Evolutionary conservation across 2,113 vertebrate species (phyloP).

Genomic region (Sinocyclocheilus anshuiensis): DNA sequence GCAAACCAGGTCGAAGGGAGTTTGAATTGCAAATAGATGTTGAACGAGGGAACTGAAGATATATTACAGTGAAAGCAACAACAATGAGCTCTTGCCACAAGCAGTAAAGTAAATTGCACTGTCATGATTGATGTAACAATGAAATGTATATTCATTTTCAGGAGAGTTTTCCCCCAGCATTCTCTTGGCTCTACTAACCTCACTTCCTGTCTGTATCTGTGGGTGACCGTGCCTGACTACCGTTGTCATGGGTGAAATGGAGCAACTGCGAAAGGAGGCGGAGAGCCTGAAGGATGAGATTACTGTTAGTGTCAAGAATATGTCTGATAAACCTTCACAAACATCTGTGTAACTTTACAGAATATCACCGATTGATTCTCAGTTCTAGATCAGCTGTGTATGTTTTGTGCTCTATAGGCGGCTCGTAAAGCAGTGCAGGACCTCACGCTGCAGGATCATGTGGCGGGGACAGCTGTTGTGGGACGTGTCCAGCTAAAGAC

Average conservation of each 20-base stretch:
- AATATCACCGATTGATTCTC: not conserved
- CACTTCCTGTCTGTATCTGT: slow-evolving; percentile 55
- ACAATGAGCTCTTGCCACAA: not conserved
- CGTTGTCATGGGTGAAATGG: slow-evolving; percentile 91
- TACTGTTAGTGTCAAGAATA: slow-evolving; percentile 77
- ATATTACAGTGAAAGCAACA: slow-evolving; percentile 21
- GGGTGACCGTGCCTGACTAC: slow-evolving; percentile 63
- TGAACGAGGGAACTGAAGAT: slow-evolving; percentile 2
- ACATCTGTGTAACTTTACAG: not conserved
- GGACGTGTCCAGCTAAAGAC: slow-evolving; percentile 90
- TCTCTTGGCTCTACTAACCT: slow-evolving; percentile 54
- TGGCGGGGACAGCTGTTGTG: slow-evolving; percentile 77
- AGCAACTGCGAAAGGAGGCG: slow-evolving; percentile 91
- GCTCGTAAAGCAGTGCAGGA: slow-evolving; percentile 90
- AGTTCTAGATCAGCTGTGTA: not conserved
- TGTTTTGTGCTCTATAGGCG: slow-evolving; percentile 73
- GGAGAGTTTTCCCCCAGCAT: slow-evolving; percentile 54
- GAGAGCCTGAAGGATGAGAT: slow-evolving; percentile 96
- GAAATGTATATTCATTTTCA: not conserved
- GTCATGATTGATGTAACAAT: not conserved
- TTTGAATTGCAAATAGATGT: slow-evolving; percentile 80
- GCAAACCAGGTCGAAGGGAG: slow-evolving; percentile 72
- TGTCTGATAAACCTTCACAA: not conserved
- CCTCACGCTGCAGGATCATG: slow-evolving; percentile 84
- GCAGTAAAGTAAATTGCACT: not conserved